phyloP scores from a whole-genome alignment of 2,113 vertebrate species.

The Emydocephalus ijimae region DNA sequence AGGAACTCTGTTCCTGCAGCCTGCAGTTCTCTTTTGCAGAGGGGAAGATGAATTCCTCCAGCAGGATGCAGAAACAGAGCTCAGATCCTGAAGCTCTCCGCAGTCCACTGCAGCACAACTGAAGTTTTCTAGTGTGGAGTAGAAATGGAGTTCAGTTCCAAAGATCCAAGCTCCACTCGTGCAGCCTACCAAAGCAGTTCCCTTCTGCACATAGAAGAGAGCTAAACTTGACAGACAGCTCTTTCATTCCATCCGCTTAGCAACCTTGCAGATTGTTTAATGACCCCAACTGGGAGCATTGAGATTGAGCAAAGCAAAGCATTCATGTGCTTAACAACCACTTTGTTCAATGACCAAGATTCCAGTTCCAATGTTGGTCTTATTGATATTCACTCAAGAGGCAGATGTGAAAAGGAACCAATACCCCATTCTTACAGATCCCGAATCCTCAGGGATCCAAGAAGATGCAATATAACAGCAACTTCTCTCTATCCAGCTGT shows the following conservation, averaged over 20 bases:
- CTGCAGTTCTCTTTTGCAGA: neutral
- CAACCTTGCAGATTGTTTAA: neutral
- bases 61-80: neutral
- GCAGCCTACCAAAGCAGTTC: too few relatives aligned
- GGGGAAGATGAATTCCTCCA: neutral
- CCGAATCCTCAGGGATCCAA: too few relatives aligned
- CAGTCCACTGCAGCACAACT: neutral
- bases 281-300: neutral
- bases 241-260: neutral
- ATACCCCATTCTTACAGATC: neutral
- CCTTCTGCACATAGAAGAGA: neutral
- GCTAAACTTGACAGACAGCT: neutral
- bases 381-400: neutral
- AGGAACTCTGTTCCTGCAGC: neutral
- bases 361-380: neutral
- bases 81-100: neutral
- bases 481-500: neutral
- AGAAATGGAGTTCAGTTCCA: neutral
- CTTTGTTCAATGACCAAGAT: neutral
- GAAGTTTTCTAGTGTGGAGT: neutral
- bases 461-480: neutral
- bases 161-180: too few relatives aligned
- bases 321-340: neutral
- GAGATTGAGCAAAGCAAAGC: neutral
- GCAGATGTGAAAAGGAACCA: neutral